Evolutionary conservation across 2,113 vertebrate species (phyloP).

Genomic region (Oplegnathus fasciatus): DNA sequence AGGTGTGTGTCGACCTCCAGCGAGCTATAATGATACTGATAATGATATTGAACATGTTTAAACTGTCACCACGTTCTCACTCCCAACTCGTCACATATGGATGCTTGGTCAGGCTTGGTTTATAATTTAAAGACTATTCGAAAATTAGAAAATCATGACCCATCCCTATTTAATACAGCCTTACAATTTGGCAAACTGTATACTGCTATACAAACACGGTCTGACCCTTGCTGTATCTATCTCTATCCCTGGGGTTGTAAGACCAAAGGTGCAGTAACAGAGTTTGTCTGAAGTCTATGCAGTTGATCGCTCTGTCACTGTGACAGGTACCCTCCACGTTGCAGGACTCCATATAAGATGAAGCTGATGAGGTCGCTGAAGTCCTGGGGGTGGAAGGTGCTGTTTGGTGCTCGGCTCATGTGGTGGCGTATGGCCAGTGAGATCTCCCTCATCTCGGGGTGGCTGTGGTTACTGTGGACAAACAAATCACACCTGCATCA

Average conservation of each 20-base stretch:
- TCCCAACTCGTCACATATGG: too few relatives aligned
- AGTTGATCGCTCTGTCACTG: not conserved
- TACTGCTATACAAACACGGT: not conserved
- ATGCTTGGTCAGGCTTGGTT: too few relatives aligned
- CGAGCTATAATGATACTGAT: too few relatives aligned
- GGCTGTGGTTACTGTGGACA: constrained; percentile 89
- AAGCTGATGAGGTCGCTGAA: constrained; percentile 99
- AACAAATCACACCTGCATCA: not conserved
- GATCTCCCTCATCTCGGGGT: constrained; percentile 94
- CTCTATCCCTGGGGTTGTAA: not conserved
- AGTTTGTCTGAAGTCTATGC: not conserved
- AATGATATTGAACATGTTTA: too few relatives aligned
- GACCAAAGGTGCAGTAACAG: not conserved
- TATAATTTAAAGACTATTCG: too few relatives aligned
- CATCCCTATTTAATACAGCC: not conserved
- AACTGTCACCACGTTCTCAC: too few relatives aligned
- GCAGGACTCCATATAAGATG: constrained; percentile 95
- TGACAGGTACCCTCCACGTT: constrained; percentile 91
- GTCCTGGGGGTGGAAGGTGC: constrained; percentile 98
- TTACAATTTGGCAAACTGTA: too few relatives aligned
- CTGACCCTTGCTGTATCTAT: not conserved
- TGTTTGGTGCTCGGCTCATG: constrained; percentile 95
- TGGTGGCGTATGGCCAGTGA: constrained; percentile 94
- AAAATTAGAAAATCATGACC: too few relatives aligned
- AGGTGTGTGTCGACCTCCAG: too few relatives aligned